Evolutionary conservation across 2,113 vertebrate species (phyloP), one percentile per base, ranked within the genome.

Genomic region (Xerus inauris): DNA sequence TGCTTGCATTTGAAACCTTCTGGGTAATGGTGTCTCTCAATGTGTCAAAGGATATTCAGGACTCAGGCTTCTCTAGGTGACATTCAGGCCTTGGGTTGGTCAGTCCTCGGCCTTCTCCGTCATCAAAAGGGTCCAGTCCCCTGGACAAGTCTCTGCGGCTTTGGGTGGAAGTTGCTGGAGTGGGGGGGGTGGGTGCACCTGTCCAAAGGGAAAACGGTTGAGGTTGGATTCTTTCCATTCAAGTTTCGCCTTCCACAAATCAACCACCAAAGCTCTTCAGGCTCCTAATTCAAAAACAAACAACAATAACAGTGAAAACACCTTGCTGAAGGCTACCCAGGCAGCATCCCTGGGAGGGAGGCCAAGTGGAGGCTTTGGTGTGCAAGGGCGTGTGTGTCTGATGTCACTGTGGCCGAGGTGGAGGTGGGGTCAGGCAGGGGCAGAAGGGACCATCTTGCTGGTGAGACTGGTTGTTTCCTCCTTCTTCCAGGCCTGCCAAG

Each of bases 1-100:
- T 94, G 97, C 97, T 94, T 97, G 95, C 85, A 87, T 98, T 97
- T 98, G 96, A 96, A 98, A 95, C 87, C 97, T 98, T 97, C 94
- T 93, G 93, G 97, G 67, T 94, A 97, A 95, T 87, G 96, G 89
- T 73, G 96, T 92, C 92, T 98, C 98, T 97, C 87, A 89, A 87
- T 92, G 97, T 79, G 93, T 96, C 95, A 97, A 94, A 96, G 94
- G 80, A 95, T 94, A 97, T 97, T 93, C 96, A 91, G 97, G 96
- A 97, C 94, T 96, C 69, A 88, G 97, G 96, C 94, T 96, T 97
- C 87, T 94, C 91, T 40, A 91, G 95, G 96, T 92, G 98, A 94
- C 91, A 94, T 90, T 93, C 85, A 92, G 95, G 89, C 85, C 97
- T 97, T 92, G 97, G 98, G 94, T 91, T 97, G 96, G 96, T 94